Conservation (phyloP, 2,113 vertebrate species). For the Brachypteracias leptosomus region DNA sequence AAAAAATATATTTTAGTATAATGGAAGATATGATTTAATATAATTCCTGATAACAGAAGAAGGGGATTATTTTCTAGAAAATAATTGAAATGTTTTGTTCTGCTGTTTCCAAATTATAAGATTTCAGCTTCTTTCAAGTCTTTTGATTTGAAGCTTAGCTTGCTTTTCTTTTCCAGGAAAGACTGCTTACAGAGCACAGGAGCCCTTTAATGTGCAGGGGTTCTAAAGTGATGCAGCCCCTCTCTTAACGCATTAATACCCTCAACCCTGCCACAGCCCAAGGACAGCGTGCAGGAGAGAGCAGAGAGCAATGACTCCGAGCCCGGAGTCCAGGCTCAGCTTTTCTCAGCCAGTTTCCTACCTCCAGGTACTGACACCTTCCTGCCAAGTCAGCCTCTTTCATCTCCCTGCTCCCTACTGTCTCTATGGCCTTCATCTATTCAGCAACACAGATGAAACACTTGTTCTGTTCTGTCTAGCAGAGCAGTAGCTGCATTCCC, state of each 20-base stretch:
- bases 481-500: not conserved
- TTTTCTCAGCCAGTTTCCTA: not conserved
- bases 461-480: not conserved
- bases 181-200: not conserved
- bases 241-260: not conserved
- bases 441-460: not conserved
- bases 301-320: accelerated
- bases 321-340: not conserved
- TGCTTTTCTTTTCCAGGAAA: not conserved
- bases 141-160: not conserved
- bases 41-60: not conserved
- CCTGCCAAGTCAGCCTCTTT: not conserved
- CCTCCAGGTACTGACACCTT: not conserved
- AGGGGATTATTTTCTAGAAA: not conserved
- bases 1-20: not conserved
- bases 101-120: not conserved
- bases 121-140: not conserved
- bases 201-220: not conserved
- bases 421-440: not conserved
- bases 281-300: accelerated
- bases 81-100: not conserved
- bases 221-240: not conserved
- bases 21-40: not conserved
- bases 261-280: not conserved
- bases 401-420: not conserved